Base-by-base conservation (phyloP, 2,888 invertebrate species). In the Aspidiotus rigidus region DNA sequence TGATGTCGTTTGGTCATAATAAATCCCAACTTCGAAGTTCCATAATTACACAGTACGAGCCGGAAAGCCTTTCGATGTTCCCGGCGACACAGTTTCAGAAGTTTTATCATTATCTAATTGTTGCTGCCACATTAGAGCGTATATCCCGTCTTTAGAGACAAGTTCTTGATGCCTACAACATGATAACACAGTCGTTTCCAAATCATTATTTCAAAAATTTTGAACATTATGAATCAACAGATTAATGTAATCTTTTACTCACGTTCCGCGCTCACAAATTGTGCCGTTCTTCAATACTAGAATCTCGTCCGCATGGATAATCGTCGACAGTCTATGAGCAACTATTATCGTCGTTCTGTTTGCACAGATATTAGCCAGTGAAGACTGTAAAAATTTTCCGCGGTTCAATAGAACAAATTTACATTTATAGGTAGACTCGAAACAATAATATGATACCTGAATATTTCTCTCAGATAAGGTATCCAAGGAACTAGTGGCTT, bases 231-330 rank as follows among this genome's bases (percentile, higher is more conserved):
- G 28, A 28, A 28, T 28, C 28, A 28, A 28, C 28, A 28, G 28
- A 28, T 9, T 28, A 64, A 16, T 49, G 15, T 40, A 41, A 54
- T 49, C 13, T 40, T 13, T 7, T 42, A 78, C 83, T 78, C 82
- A 89, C 80, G 83, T 87, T 78, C 97, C 98, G 72, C 92, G 83
- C 79, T 98, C 97, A 3, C 90, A 85, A 73, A 98, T 93, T 77
- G 86, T 86, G 2, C 98, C 97, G 2, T 96, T 92, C 76, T 88
- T 87, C 54, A 98, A 79, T 1, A 98, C 97, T 7, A 97, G 80
- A 75, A 98, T 98, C 79, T 93, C 90, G 80, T 97, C 90, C 0
- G 95, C 94, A 78, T 96, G 89, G 73, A 95, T 92, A 71, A 98
- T 86, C 0, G 97, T 98, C 0, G 96, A 96, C 61, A 98, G 79